Evolutionary conservation across 2,888 invertebrate species (phyloP).

Genomic region (Lepidocyrtoides sp.): DNA sequence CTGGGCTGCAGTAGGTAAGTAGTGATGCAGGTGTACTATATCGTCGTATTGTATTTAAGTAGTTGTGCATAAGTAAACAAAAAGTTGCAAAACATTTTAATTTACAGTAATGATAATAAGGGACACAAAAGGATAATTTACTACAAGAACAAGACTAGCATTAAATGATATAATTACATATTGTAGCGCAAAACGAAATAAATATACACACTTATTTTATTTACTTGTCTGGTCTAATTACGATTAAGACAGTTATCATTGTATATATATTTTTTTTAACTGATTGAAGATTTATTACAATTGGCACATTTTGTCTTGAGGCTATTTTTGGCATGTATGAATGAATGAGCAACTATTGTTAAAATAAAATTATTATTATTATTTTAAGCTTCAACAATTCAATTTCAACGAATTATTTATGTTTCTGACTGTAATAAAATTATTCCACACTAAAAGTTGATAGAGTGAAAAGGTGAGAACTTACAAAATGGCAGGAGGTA

Average conservation of each 20-base stretch:
- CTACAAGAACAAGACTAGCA: slow-evolving; percentile 9
- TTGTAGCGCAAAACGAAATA: background rate
- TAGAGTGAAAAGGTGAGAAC: slow-evolving; percentile 42
- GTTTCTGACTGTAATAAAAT: background rate
- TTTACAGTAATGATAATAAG: slow-evolving; percentile 8
- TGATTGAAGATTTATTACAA: slow-evolving; percentile 17
- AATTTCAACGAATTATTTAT: slow-evolving; percentile 25
- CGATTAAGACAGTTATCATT: slow-evolving; percentile 37
- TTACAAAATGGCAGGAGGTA: background rate
- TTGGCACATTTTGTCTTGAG: slow-evolving; percentile 18
- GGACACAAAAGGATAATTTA: background rate
- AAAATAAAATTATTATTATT: background rate
- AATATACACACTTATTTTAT: slow-evolving; percentile 11
- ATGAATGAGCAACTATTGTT: background rate
- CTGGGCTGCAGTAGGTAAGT: background rate
- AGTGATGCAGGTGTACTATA: background rate
- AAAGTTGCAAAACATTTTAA: slow-evolving; percentile 42
- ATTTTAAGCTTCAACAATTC: background rate
- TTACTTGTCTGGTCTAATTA: slow-evolving; percentile 56
- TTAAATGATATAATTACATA: slow-evolving; percentile 15
- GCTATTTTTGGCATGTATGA: background rate
- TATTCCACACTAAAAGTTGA: background rate
- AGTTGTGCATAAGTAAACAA: background rate
- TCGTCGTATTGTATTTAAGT: background rate
- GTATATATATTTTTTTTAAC: slow-evolving; percentile 2